These are phyloP conservation scores for Eueremaeus valkanovi DNA, from an alignment of 2,888 invertebrate genomes.

Conservation along the genomic window DNA sequence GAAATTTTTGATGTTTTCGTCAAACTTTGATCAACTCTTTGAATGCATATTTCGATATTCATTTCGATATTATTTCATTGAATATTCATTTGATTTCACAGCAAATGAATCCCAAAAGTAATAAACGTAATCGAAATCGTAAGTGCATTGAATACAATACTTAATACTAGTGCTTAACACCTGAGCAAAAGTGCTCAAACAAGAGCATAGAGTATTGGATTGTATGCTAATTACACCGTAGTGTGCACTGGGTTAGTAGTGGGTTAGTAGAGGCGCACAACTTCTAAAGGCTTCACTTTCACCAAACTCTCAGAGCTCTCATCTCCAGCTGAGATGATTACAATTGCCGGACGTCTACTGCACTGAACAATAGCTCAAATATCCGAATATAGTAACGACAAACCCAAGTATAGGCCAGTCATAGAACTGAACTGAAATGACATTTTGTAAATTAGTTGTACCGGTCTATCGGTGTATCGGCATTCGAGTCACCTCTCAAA, in stretches of 20 bases:
- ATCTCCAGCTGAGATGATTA: conserved; percentile 26
- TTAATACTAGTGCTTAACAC: neutral
- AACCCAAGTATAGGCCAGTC: neutral
- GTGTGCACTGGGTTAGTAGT: too few species aligned
- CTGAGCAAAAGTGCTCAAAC: neutral
- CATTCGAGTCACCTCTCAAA: too few species aligned
- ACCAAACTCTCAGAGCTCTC: neutral
- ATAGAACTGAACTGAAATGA: neutral
- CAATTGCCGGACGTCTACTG: neutral
- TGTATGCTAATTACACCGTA: too few species aligned
- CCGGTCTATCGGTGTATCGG: neutral
- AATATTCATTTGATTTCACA: too few species aligned
- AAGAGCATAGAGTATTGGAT: too few species aligned
- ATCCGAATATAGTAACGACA: conserved; percentile 3
- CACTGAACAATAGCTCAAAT: too few species aligned
- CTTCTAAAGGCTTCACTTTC: conserved; percentile 9
- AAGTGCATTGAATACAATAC: neutral
- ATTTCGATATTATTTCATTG: too few species aligned
- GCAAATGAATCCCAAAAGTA: too few species aligned
- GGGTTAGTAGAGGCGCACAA: too few species aligned
- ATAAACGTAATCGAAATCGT: neutral
- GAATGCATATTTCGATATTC: too few species aligned
- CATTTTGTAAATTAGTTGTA: conserved; percentile 29
- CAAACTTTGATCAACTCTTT: too few species aligned
- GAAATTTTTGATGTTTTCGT: too few species aligned